These are phyloP conservation scores for Drosophila bocki DNA, from an alignment of 1,140 invertebrate species.

Conservation along the genomic window DNA sequence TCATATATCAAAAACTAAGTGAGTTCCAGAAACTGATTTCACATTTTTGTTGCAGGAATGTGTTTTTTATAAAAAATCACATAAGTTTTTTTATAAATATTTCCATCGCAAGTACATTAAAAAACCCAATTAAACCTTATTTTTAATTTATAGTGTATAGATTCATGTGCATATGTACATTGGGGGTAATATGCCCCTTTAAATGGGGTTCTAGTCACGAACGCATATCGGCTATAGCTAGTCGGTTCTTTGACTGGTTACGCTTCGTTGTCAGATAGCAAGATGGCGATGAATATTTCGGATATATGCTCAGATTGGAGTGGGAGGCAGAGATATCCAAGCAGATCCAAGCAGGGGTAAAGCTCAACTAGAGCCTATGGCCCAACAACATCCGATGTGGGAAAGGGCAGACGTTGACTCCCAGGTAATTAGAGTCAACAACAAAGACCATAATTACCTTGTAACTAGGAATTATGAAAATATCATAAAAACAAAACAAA, in stretches of 20 bases:
- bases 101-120: background rate
- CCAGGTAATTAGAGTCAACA: slow-evolving; percentile 76
- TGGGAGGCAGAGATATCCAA: background rate
- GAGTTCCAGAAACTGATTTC: background rate
- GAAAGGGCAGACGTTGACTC: slow-evolving; percentile 59
- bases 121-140: background rate
- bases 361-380: slow-evolving; percentile 18
- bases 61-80: background rate
- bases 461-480: slow-evolving; percentile 73
- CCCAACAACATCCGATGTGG: slow-evolving; percentile 40
- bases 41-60: background rate
- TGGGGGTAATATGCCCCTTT: slow-evolving; percentile 12
- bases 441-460: slow-evolving; percentile 73
- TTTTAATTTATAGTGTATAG: slow-evolving; percentile 13
- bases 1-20: background rate
- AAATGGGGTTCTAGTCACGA: slow-evolving; percentile 44
- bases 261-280: slow-evolving; percentile 70
- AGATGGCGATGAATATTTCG: slow-evolving; percentile 60
- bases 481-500: slow-evolving; percentile 44
- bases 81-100: background rate
- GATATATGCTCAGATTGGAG: slow-evolving; percentile 33
- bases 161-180: background rate
- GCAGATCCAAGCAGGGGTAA: slow-evolving; percentile 14
- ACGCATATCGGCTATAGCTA: slow-evolving; percentile 46
- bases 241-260: slow-evolving; percentile 58